Conservation (phyloP, 2,113 vertebrate species). For the Chrysochloris asiatica region DNA sequence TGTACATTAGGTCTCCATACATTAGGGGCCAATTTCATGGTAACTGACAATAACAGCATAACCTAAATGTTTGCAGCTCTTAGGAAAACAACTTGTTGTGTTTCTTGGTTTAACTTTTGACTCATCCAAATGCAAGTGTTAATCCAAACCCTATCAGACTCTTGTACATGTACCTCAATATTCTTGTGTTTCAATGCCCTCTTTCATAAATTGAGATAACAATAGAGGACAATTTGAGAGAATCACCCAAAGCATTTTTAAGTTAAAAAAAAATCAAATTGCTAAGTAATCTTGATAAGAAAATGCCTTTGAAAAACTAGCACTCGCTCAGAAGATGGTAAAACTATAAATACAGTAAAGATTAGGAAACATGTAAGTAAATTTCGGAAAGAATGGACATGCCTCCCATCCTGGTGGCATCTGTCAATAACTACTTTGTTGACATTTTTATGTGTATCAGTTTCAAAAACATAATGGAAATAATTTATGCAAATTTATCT, state of each 20-base stretch:
- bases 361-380: neutral
- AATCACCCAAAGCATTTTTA: slow-evolving; percentile 4
- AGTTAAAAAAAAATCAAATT: neutral
- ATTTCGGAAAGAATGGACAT: neutral
- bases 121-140: neutral
- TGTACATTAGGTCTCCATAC: neutral
- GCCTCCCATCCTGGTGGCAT: neutral
- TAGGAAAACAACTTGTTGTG: neutral
- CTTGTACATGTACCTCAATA: neutral
- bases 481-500: neutral
- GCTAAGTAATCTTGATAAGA: neutral
- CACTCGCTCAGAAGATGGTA: neutral
- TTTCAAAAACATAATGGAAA: slow-evolving; percentile 65
- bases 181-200: neutral
- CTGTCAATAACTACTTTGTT: slow-evolving; percentile 31
- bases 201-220: slow-evolving; percentile 12
- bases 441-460: slow-evolving; percentile 58
- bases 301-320: neutral
- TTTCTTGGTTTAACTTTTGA: slow-evolving; percentile 15
- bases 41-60: neutral
- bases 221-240: slow-evolving; percentile 11
- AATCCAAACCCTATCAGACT: neutral
- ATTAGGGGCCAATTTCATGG: neutral
- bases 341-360: neutral
- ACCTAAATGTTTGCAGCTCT: neutral